These are phyloP conservation scores for Drosophila mulleri DNA, from an alignment of 2,888 invertebrate genomes.

Conservation along the genomic window DNA sequence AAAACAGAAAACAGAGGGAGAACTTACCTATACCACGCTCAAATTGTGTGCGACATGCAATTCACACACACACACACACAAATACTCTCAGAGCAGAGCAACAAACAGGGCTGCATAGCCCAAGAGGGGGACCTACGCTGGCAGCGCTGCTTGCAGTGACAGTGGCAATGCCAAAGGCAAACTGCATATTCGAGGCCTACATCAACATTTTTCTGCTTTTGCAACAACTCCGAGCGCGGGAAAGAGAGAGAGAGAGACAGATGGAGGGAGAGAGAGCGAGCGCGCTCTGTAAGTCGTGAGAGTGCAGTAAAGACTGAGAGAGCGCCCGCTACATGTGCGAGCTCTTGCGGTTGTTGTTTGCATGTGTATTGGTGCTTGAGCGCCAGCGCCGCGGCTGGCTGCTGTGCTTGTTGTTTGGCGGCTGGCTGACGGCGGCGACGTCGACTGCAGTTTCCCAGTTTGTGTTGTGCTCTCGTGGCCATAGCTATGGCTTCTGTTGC, in stretches of 20 bases:
- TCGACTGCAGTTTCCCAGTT: slow-evolving; percentile 48
- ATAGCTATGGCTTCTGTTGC: slow-evolving; percentile 65
- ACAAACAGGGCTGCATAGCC: slow-evolving; percentile 31
- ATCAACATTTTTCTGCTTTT: slow-evolving; percentile 75
- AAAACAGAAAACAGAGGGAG: slow-evolving; percentile 62
- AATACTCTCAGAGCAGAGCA: slow-evolving; percentile 9
- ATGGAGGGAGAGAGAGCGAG: slow-evolving; percentile 1
- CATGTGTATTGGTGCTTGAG: slow-evolving; percentile 16
- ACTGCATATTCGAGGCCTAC: slow-evolving; percentile 81
- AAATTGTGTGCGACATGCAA: slow-evolving; percentile 73
- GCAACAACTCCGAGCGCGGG: slow-evolving; percentile 47
- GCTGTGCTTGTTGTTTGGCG: slow-evolving; percentile 50
- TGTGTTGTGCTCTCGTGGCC: slow-evolving; percentile 65
- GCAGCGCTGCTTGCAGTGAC: slow-evolving; percentile 73
- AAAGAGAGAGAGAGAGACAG: slow-evolving; percentile 5
- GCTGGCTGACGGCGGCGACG: slow-evolving; percentile 4
- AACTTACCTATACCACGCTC: slow-evolving; percentile 79
- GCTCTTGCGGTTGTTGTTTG: slow-evolving; percentile 17
- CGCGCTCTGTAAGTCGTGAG: background rate
- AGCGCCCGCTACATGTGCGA: slow-evolving; percentile 12
- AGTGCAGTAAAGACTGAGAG: slow-evolving; percentile 22
- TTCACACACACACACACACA: slow-evolving; percentile 43
- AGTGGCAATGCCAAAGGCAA: slow-evolving; percentile 82
- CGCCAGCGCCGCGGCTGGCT: slow-evolving; percentile 33
- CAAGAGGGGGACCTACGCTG: slow-evolving; percentile 22